These are phyloP conservation scores for Porites evermanni DNA, from an alignment of 92 coral and sea anemone species.

Conservation along the genomic window DNA sequence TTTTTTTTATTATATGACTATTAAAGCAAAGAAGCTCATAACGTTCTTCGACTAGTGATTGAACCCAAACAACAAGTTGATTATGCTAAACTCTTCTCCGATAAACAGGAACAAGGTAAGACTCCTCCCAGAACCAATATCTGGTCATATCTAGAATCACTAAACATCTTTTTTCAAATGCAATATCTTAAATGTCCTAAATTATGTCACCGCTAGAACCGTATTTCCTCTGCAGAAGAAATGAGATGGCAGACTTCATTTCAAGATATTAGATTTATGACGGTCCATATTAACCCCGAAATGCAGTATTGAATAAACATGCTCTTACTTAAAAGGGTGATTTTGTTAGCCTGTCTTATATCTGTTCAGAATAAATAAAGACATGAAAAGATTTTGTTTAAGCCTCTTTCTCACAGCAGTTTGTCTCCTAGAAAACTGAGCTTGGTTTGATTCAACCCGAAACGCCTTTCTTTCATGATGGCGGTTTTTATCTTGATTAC, in stretches of 20 bases:
- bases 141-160: background rate
- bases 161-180: background rate
- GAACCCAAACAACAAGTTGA: background rate
- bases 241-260: background rate
- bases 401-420: background rate
- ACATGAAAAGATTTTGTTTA: background rate
- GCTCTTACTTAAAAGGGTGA: background rate
- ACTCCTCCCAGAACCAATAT: background rate
- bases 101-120: background rate
- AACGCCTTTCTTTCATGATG: background rate
- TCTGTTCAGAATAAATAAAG: background rate
- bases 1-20: background rate
- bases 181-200: background rate
- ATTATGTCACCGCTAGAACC: background rate
- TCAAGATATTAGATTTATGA: background rate
- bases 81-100: background rate
- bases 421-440: background rate
- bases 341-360: background rate
- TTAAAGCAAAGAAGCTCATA: background rate
- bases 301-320: conserved; percentile 12
- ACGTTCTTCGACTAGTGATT: background rate
- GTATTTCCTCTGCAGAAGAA: background rate
- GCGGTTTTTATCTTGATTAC: background rate
- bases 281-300: background rate
- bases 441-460: background rate